phyloP scores from a whole-genome alignment of 30 jellyfish, hydroid and myxozoan species.

The Cassiopea xamachana region DNA sequence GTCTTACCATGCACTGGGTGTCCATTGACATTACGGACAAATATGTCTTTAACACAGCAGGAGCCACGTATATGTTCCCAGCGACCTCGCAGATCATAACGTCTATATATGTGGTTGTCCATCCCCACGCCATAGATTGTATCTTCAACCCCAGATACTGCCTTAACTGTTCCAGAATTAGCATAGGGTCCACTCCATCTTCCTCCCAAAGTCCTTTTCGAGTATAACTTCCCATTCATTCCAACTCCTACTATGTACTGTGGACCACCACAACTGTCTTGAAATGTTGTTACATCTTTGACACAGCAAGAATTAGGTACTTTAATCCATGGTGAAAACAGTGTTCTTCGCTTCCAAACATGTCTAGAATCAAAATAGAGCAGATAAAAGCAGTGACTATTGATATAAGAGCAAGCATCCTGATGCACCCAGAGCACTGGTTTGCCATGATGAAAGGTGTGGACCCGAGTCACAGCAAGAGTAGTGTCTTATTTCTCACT shows the following conservation, averaged over 20 bases:
- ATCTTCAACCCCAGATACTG: slow-evolving; percentile 20
- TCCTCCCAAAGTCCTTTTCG: neutral
- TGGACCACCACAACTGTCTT: neutral
- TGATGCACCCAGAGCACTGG: too few relatives aligned
- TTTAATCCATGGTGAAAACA: neutral
- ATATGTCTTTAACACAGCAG: slow-evolving; percentile 25
- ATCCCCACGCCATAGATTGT: slow-evolving; percentile 9
- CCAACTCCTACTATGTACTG: neutral
- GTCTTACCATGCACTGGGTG: neutral
- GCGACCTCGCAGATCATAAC: neutral
- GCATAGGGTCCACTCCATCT: slow-evolving; percentile 14
- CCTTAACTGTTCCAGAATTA: slow-evolving; percentile 12
- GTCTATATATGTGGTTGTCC: neutral
- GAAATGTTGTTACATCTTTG: neutral
- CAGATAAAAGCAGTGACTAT: too few relatives aligned
- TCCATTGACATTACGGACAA: neutral
- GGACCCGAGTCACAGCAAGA: too few relatives aligned
- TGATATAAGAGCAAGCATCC: too few relatives aligned
- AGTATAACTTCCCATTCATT: neutral
- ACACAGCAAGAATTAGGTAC: slow-evolving; percentile 39
- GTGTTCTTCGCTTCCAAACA: too few relatives aligned
- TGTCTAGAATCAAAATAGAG: neutral
- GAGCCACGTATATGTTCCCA: neutral
- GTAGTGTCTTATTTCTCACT: too few relatives aligned
- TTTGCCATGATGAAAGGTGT: too few relatives aligned